Conservation (phyloP, 1,140 invertebrate genomes). For the Hypsibius dujardini region DNA sequence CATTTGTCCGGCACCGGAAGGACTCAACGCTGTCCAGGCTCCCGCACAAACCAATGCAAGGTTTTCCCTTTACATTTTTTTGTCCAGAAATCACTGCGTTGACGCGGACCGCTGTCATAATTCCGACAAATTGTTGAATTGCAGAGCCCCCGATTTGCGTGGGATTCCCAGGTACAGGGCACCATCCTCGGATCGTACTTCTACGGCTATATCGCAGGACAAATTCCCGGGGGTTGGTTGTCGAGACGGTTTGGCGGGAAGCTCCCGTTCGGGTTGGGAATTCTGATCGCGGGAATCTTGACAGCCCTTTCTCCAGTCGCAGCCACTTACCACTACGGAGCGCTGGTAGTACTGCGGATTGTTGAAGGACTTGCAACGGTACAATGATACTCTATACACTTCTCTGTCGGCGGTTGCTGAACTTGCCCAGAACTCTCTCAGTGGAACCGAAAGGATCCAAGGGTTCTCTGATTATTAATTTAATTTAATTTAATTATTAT, state of each 20-base stretch:
- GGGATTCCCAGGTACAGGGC: slow-evolving; percentile 57
- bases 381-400: background rate
- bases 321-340: background rate
- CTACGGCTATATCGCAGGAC: slow-evolving; percentile 34
- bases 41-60: too few species aligned
- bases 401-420: too few species aligned
- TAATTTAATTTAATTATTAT: background rate
- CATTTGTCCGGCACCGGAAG: too few species aligned
- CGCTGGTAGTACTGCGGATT: background rate
- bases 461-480: background rate
- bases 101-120: too few species aligned
- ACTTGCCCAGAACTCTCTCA: background rate
- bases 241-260: slow-evolving; percentile 33
- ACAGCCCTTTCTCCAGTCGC: background rate
- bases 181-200: slow-evolving; percentile 43
- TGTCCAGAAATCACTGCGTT: too few species aligned
- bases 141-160: slow-evolving; percentile 39
- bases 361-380: background rate
- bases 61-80: too few species aligned
- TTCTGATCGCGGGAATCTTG: background rate
- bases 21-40: too few species aligned
- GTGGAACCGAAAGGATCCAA: background rate
- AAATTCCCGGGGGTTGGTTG: slow-evolving; percentile 29
- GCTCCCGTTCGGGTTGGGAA: slow-evolving; percentile 26
- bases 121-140: too few species aligned